Conservation (phyloP, 92 coral and sea anemone genomes). For the Plumapathes pennacea region DNA sequence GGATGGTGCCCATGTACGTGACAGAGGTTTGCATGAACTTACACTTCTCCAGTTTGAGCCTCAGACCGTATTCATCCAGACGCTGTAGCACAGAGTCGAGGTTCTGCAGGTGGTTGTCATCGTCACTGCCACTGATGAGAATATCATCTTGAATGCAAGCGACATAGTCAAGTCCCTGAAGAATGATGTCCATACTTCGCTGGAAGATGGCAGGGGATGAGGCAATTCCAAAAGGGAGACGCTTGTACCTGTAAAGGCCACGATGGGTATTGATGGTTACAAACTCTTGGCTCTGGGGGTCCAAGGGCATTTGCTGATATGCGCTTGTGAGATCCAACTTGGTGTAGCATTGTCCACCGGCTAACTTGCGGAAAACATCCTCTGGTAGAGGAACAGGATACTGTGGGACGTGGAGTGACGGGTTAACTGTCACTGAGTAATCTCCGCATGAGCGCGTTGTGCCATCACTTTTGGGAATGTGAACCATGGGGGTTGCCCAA, state of each 20-base stretch:
- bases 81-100: constrained; percentile 24
- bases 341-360: constrained; percentile 47
- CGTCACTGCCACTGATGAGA: constrained; percentile 45
- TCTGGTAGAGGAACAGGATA: constrained; percentile 55
- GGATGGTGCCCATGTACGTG: constrained; percentile 45
- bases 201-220: constrained; percentile 54
- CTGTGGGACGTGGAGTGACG: constrained; percentile 27
- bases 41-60: constrained; percentile 52
- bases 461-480: constrained; percentile 34
- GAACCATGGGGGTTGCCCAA: constrained; percentile 70
- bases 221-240: constrained; percentile 56
- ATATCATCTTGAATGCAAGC: constrained; percentile 66
- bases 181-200: constrained; percentile 43
- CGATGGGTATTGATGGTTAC: constrained; percentile 55
- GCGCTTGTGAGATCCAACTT: constrained; percentile 58
- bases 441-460: constrained; percentile 48
- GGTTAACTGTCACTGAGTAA: constrained; percentile 48
- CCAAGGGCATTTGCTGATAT: constrained; percentile 56
- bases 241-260: constrained; percentile 33
- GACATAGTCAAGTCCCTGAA: constrained; percentile 51
- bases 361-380: constrained; percentile 41
- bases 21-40: constrained; percentile 57
- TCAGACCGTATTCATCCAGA: constrained; percentile 35
- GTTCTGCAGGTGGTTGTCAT: constrained; percentile 40
- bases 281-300: constrained; percentile 28